Base-by-base conservation (phyloP, 2,888 invertebrate species). In the Chrysolina americana region DNA sequence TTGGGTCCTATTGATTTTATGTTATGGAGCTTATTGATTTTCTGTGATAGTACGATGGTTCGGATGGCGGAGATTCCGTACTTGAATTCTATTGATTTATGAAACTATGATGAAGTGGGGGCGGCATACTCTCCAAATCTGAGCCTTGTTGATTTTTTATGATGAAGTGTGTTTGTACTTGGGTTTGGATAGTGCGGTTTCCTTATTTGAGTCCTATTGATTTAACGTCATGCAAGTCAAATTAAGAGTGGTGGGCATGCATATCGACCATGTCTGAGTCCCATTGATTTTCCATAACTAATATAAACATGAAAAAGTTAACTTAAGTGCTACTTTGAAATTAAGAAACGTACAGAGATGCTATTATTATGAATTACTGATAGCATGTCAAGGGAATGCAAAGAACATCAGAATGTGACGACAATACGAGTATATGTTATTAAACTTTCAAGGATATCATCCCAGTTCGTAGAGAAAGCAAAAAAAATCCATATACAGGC, bases 1-100 rank as follows among this genome's bases (percentile, higher is more conserved):
- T 19, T 28, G n/a, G 19, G 66, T 10, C 15, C 48, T 66, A 64
- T 64, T 41, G 64, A 64, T 65, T 47, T 65, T 23, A 28, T 56
- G 56, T 11, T 44, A 15, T 6, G 48, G 6, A 17, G 17, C 13
- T 11, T 10, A 21, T 53, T 21, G 53, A 53, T 23, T 53, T 53
- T 53, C 21, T 10, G 17, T 48, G n/a, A 48, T 17, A 10, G 8
- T 0, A 48, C n/a, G 0, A 17, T 0, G 17, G 53, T 21, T 10
- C 4, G 21, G 21, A 21, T 19, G 21, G 21, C 21, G 10, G 1
- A 13, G 11, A 9, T 13, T 53, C 53, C 53, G 11, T 21, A 53
- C 19, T 19, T 21, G 21, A 21, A 10, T 21, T 11, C 21, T 21
- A 53, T 53, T 13, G 53, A 53, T 17, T 53, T 53, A 48, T 17